Evolutionary conservation across 1,140 invertebrate genomes (phyloP).

Genomic region (Aphelinus atriplicis): DNA sequence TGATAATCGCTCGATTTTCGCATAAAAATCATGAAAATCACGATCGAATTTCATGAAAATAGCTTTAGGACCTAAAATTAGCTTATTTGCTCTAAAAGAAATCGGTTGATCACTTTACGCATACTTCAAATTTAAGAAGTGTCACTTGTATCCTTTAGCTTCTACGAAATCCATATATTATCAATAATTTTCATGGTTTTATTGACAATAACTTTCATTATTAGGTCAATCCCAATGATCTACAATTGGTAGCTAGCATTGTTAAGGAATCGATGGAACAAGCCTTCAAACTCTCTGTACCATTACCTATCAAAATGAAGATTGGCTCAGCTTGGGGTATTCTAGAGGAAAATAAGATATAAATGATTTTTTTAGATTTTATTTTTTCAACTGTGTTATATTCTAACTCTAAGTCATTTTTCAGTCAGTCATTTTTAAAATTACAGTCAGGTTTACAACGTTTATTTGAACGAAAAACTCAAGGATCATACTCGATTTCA

Average conservation of each 20-base stretch:
- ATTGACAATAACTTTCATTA: conserved; percentile 31
- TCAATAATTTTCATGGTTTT: neutral
- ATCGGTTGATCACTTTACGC: too few species aligned
- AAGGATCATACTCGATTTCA: too few species aligned
- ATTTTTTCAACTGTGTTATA: neutral
- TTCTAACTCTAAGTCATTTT: neutral
- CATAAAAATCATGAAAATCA: neutral
- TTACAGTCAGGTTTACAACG: neutral
- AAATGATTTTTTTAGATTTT: conserved; percentile 9
- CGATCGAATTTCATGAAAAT: too few species aligned
- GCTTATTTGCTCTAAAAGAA: too few species aligned
- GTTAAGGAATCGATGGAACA: conserved; percentile 85
- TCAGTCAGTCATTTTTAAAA: neutral
- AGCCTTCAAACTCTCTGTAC: conserved; percentile 76
- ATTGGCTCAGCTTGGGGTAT: conserved; percentile 83
- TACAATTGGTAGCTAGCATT: conserved; percentile 72
- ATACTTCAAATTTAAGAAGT: too few species aligned
- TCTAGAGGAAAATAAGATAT: conserved; percentile 64
- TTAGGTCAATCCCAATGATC: conserved; percentile 65
- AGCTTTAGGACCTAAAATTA: too few species aligned
- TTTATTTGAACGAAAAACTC: too few species aligned
- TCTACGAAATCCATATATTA: neutral
- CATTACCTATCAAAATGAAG: conserved; percentile 88
- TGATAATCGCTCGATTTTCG: neutral
- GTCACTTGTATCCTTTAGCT: too few species aligned